These are phyloP conservation scores for Leptopilina drosophilae DNA, from an alignment of 2,888 invertebrate species.

Conservation along the genomic window DNA sequence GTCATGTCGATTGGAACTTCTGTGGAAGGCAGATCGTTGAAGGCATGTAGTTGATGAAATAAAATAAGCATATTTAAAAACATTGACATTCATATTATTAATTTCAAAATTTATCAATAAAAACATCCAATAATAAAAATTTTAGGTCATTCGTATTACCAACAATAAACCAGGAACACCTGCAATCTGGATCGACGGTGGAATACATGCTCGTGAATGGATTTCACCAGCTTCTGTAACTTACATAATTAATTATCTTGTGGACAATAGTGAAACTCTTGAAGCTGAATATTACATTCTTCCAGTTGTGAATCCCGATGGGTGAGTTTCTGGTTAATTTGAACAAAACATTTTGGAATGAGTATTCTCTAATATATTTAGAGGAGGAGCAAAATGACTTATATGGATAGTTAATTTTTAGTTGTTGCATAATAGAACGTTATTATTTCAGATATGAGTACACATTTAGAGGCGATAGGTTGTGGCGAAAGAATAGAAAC, in stretches of 20 bases:
- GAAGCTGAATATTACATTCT: slow-evolving; percentile 84
- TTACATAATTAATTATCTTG: slow-evolving; percentile 85
- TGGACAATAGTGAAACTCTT: slow-evolving; percentile 83
- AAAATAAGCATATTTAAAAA: no score
- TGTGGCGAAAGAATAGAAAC: slow-evolving; percentile 90
- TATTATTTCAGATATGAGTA: slow-evolving; percentile 87
- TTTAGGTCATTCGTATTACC: slow-evolving; percentile 80
- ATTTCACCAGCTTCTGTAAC: slow-evolving; percentile 89
- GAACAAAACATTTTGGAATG: neutral
- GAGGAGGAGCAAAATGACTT: no score
- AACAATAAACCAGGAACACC: slow-evolving; percentile 81
- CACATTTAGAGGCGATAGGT: slow-evolving; percentile 87
- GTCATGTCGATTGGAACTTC: slow-evolving; percentile 87
- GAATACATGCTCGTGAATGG: slow-evolving; percentile 95
- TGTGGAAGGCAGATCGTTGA: slow-evolving; percentile 85
- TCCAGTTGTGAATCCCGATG: slow-evolving; percentile 84
- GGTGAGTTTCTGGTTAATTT: slow-evolving; percentile 78
- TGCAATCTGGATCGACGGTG: slow-evolving; percentile 87
- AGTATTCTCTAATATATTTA: no score
- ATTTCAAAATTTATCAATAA: slow-evolving; percentile 1
- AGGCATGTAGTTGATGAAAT: slow-evolving; percentile 72
- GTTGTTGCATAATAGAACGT: no score
- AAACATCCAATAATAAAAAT: neutral
- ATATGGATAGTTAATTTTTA: no score
- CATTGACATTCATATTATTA: neutral